A percentile compares a stretch with the other conserved stretches of the same genome.
phyloP scores from a whole-genome alignment of 2,797 vertebrate genomes.

The Rhinophrynus dorsalis region DNA sequence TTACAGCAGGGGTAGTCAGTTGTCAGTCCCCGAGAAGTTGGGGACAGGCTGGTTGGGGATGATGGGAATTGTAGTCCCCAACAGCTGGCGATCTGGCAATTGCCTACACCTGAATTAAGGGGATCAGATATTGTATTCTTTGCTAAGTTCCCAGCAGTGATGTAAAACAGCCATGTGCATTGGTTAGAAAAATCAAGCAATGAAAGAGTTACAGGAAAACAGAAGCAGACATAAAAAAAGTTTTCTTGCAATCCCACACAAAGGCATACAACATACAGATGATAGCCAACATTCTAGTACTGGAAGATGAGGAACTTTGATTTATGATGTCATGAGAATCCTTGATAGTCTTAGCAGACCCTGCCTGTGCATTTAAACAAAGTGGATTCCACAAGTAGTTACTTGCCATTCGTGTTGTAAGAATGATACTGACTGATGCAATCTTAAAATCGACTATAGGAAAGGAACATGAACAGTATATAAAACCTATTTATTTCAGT shows the following conservation, averaged over 20 bases:
- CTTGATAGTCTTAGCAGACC: slow-evolving; percentile 45
- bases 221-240: slow-evolving; percentile 8
- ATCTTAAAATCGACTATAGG: not conserved
- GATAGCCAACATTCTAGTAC: slow-evolving; percentile 21
- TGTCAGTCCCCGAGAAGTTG: no score
- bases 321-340: slow-evolving; percentile 40
- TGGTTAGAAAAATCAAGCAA: not conserved
- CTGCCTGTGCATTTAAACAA: slow-evolving; percentile 1
- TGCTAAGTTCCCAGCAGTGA: no score
- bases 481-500: not conserved
- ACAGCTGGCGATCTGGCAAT: no score
- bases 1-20: no score
- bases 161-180: no score
- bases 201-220: slow-evolving; percentile 15
- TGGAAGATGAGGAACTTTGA: slow-evolving; percentile 37
- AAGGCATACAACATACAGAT: slow-evolving; percentile 35
- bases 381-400: slow-evolving; percentile 22
- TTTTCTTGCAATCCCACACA: slow-evolving; percentile 18
- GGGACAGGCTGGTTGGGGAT: no score
- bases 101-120: no score
- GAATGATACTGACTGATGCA: slow-evolving; percentile 11
- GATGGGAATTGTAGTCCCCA: no score
- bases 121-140: no score
- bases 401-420: not conserved
- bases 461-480: slow-evolving; percentile 21